Evolutionary conservation across 2,888 invertebrate genomes (phyloP).

Genomic region (Caenorhabditis virilis): DNA sequence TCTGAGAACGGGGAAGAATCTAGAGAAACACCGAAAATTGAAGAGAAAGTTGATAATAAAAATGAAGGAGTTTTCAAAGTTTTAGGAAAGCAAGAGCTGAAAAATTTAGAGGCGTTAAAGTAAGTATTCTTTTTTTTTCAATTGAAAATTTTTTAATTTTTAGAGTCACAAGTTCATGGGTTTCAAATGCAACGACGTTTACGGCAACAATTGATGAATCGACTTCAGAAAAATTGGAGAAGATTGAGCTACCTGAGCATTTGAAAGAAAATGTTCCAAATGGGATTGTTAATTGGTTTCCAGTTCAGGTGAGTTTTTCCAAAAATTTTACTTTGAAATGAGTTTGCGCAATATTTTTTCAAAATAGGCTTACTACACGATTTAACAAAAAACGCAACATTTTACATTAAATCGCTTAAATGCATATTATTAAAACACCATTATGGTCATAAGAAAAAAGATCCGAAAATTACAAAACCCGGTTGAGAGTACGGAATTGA

Average conservation of each 20-base stretch:
- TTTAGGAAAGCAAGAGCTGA: conserved; percentile 34
- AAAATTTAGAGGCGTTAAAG: conserved; percentile 38
- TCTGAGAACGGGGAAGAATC: background rate
- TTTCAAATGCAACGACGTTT: conserved; percentile 54
- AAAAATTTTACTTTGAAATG: background rate
- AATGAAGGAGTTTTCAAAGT: conserved; percentile 36
- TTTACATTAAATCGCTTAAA: no score
- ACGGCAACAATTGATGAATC: conserved; percentile 43
- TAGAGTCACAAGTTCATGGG: conserved; percentile 56
- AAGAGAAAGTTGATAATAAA: no score
- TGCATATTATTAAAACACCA: no score
- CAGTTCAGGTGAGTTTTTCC: conserved; percentile 54
- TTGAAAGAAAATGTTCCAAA: conserved; percentile 15
- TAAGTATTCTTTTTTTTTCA: no score
- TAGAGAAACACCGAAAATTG: no score
- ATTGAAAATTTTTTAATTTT: conserved; percentile 11
- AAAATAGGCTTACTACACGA: no score
- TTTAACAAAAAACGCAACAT: no score
- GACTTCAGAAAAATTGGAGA: conserved; percentile 31
- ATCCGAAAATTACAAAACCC: no score
- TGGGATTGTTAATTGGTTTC: conserved; percentile 56
- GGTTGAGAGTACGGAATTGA: no score
- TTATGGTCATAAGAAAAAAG: no score
- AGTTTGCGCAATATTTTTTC: no score
- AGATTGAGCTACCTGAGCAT: conserved; percentile 37